phyloP scores from a whole-genome alignment of 2,113 vertebrate species.

The Emydura subglobosa region DNA sequence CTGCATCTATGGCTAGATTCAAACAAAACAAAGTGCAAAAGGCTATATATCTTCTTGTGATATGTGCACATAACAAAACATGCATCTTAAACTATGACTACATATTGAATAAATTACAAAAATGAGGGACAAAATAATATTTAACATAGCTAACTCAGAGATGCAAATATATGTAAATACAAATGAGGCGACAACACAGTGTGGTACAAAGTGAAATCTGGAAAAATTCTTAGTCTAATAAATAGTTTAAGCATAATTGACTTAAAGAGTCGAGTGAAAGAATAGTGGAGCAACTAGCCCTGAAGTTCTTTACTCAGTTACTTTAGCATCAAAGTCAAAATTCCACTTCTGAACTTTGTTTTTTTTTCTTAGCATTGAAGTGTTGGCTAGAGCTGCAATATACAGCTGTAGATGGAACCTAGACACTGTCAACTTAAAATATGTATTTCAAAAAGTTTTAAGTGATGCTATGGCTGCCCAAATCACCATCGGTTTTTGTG shows the following conservation, averaged over 20 bases:
- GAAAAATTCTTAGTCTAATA: neutral
- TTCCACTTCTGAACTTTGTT: fast-evolving
- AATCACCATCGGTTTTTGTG: neutral
- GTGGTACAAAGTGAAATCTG: neutral
- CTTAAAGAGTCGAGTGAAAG: neutral
- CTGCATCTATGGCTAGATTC: neutral
- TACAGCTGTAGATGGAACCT: neutral
- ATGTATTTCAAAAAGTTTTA: neutral
- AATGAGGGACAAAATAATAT: neutral
- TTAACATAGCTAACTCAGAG: neutral
- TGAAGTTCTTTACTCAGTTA: fast-evolving
- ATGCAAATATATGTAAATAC: neutral
- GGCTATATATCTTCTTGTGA: no score
- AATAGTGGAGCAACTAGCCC: neutral
- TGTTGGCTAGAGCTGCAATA: neutral
- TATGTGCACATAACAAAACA: neutral
- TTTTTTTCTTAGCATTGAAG: neutral
- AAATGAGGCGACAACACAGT: neutral
- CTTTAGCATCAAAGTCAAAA: neutral
- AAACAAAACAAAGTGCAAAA: no score
- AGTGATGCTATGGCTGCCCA: neutral
- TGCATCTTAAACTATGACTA: neutral
- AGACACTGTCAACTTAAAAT: neutral
- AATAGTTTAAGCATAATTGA: neutral
- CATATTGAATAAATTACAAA: neutral